phyloP scores from a whole-genome alignment of 2,797 vertebrate species.

The Tiaroga cobitis region DNA sequence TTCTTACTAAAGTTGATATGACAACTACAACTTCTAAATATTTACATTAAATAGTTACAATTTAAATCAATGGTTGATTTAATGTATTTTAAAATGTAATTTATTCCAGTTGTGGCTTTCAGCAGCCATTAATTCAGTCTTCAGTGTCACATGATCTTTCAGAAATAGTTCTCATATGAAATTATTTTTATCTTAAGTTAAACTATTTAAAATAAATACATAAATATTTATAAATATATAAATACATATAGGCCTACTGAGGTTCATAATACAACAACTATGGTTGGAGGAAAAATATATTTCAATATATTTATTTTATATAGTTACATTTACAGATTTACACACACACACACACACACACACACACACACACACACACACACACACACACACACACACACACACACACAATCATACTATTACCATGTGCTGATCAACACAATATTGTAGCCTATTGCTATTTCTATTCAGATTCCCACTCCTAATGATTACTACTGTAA shows the following conservation, averaged over 20 bases:
- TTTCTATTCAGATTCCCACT: neutral
- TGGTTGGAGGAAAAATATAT: neutral
- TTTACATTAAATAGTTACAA: neutral
- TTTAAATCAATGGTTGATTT: neutral
- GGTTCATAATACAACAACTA: neutral
- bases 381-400: too few relatives aligned
- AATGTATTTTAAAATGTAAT: neutral
- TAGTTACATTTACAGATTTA: too few relatives aligned
- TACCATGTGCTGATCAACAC: neutral
- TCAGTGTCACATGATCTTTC: neutral
- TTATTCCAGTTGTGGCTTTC: neutral
- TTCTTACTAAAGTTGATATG: neutral
- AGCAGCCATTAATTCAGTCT: neutral
- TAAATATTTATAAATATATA: neutral
- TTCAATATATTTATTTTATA: neutral
- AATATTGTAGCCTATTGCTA: neutral
- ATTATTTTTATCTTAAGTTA: too few relatives aligned
- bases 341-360: too few relatives aligned
- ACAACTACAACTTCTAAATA: neutral
- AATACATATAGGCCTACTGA: neutral
- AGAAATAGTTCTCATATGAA: neutral
- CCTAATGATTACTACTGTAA: neutral
- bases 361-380: too few relatives aligned
- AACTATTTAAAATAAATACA: too few relatives aligned
- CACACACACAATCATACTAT: neutral